These are phyloP conservation scores for Malachius bipustulatus DNA, from an alignment of 2,888 invertebrate genomes.

Conservation along the genomic window DNA sequence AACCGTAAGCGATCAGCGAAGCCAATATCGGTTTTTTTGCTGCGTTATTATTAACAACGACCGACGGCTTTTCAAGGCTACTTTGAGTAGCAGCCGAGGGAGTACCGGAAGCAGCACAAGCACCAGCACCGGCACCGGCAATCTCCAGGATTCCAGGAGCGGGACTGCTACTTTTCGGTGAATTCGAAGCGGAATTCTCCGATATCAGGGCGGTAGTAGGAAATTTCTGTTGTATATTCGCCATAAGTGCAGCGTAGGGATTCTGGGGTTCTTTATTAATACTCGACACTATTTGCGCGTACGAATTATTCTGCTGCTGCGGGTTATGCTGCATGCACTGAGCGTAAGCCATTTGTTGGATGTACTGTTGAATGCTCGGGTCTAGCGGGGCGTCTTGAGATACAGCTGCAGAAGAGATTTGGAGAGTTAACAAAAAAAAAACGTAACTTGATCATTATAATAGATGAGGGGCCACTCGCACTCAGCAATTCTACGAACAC, in stretches of 20 bases:
- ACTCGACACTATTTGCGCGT: slow-evolving; percentile 35
- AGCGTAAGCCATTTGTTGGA: slow-evolving; percentile 30
- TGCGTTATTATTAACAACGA: slow-evolving; percentile 12
- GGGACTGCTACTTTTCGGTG: background rate
- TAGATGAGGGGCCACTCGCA: no score
- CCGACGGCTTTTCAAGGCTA: slow-evolving; percentile 8
- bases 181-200: background rate
- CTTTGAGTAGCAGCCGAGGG: background rate
- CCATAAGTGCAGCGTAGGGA: slow-evolving; percentile 23
- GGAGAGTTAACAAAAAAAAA: no score
- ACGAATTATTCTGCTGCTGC: slow-evolving; percentile 26
- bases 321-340: slow-evolving; percentile 27
- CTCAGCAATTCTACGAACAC: no score
- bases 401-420: no score
- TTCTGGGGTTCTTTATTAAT: slow-evolving; percentile 29
- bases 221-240: slow-evolving; percentile 17
- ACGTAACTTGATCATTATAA: no score
- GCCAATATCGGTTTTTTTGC: slow-evolving; percentile 22
- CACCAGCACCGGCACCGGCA: slow-evolving; percentile 6
- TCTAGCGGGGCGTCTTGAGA: slow-evolving; percentile 24
- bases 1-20: slow-evolving; percentile 31
- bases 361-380: slow-evolving; percentile 24
- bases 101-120: background rate
- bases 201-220: slow-evolving; percentile 9
- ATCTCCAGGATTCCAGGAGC: slow-evolving; percentile 10